These are phyloP conservation scores for Druon quercuslanigerum DNA, from an alignment of 1,140 invertebrate species.

Conservation along the genomic window DNA sequence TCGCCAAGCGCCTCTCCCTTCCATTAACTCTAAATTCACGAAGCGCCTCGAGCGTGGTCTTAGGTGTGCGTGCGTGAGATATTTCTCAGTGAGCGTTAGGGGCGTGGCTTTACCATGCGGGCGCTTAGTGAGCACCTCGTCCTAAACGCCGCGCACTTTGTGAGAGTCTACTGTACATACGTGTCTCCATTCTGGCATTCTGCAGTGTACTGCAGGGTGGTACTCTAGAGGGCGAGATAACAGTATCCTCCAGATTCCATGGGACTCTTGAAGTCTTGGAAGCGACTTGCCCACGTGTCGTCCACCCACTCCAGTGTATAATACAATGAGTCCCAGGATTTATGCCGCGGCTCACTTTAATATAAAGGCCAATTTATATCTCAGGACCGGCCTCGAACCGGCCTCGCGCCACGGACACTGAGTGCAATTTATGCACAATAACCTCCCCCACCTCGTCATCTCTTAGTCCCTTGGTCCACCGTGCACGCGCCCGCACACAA, in stretches of 20 bases:
- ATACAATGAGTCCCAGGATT: constrained; percentile 68
- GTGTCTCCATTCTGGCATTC: background rate
- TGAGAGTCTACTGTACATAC: no score
- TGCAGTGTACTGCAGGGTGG: background rate
- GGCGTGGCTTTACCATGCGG: no score
- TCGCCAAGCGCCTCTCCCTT: background rate
- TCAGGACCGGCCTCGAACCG: constrained; percentile 38
- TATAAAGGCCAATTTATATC: constrained; percentile 70
- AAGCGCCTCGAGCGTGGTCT: no score
- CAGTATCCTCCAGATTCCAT: constrained; percentile 26
- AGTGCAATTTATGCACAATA: constrained; percentile 67
- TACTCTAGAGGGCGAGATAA: background rate
- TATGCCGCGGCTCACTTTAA: constrained; percentile 66
- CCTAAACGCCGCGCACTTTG: no score
- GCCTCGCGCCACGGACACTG: constrained; percentile 51
- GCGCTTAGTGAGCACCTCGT: no score
- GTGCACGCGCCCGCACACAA: no score
- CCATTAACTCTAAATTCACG: no score
- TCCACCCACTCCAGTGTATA: constrained; percentile 60
- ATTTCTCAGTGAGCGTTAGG: no score
- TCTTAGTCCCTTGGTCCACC: constrained; percentile 16
- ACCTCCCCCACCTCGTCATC: constrained; percentile 53
- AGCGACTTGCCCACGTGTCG: constrained; percentile 62
- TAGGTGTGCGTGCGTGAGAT: no score
- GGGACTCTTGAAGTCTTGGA: constrained; percentile 37